A percentile compares a stretch with the other conserved stretches of the same genome.
These are phyloP conservation scores for Callosobruchus maculatus DNA, from an alignment of 2,888 invertebrate genomes.

Conservation along the genomic window DNA sequence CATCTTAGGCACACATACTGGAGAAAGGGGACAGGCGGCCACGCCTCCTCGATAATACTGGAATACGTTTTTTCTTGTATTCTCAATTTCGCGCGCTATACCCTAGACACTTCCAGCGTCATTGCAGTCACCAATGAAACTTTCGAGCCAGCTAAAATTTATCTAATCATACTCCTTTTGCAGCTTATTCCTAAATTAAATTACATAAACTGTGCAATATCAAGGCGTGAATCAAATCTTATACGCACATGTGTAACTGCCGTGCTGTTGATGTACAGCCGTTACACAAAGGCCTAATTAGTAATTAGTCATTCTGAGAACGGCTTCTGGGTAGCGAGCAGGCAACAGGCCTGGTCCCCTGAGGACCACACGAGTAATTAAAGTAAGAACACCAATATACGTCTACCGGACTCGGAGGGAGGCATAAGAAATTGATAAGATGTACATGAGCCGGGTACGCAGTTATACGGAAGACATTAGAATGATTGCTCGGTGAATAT, in stretches of 20 bases:
- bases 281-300: not conserved
- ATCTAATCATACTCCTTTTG: no score
- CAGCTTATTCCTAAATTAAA: no score
- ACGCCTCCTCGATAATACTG: no score
- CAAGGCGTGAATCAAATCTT: not conserved
- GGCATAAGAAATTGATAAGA: not conserved
- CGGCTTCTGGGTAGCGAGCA: not conserved
- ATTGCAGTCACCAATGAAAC: no score
- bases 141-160: no score
- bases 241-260: not conserved
- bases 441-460: not conserved
- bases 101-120: no score
- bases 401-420: not conserved
- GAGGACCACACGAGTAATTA: not conserved
- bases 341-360: not conserved
- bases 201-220: not conserved
- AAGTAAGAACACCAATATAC: not conserved
- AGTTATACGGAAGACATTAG: not conserved
- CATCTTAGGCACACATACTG: no score
- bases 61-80: no score
- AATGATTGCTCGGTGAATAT: no score
- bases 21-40: no score
- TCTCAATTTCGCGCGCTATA: no score
- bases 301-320: not conserved
- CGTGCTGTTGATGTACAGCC: not conserved